Percentiles rank a stretch among this genome's conserved stretches.
Evolutionary conservation across 2,797 vertebrate genomes (phyloP).

Genomic region (Poecile montanus): DNA sequence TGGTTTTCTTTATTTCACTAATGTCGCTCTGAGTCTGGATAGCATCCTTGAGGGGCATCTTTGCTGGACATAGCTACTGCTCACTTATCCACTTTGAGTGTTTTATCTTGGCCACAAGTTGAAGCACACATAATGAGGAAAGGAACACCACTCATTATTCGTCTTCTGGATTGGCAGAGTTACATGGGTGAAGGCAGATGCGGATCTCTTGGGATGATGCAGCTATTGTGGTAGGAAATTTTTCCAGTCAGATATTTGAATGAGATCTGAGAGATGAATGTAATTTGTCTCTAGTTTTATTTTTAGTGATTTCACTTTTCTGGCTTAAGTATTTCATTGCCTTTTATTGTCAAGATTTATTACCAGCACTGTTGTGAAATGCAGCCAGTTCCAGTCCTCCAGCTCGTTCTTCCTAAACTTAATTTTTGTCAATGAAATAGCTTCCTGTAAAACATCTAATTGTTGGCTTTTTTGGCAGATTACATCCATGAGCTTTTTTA

Average conservation of each 20-base stretch:
- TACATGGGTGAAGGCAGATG: slow-evolving; percentile 13
- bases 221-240: neutral
- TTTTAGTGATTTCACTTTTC: slow-evolving; percentile 62
- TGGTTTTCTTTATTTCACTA: neutral
- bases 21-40: neutral
- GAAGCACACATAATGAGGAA: neutral
- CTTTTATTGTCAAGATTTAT: slow-evolving; percentile 62
- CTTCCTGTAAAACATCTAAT: slow-evolving; percentile 51
- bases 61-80: neutral
- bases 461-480: slow-evolving; percentile 31
- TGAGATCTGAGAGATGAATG: neutral
- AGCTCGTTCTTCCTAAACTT: slow-evolving; percentile 36
- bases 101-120: neutral
- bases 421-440: slow-evolving; percentile 61
- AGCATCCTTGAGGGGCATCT: neutral
- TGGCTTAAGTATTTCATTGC: slow-evolving; percentile 46
- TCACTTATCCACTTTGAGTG: neutral
- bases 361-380: slow-evolving; percentile 23
- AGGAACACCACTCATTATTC: neutral
- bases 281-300: slow-evolving; percentile 44
- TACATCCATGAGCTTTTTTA: neutral
- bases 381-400: slow-evolving; percentile 26
- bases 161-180: neutral
- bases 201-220: neutral
- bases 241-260: neutral